Evolutionary conservation across 2,113 vertebrate species (phyloP).

Genomic region (Formicarius rufipectus): DNA sequence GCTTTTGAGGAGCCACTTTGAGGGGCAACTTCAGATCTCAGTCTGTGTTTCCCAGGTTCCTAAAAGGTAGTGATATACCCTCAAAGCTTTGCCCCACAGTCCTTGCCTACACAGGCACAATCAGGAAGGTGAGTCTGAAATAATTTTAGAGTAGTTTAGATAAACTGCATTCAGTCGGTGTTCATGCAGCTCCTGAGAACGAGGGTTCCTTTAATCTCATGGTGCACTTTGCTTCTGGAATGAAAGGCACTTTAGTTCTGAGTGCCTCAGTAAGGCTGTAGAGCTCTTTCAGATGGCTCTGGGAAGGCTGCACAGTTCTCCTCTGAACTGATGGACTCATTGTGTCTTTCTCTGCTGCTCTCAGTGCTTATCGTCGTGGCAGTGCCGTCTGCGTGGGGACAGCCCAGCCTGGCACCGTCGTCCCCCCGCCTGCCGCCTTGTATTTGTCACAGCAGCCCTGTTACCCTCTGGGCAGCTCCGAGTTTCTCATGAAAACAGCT

Average conservation of each 20-base stretch:
- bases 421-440: neutral
- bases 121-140: neutral
- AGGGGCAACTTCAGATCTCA: neutral
- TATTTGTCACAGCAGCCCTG: neutral
- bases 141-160: neutral
- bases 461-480: constrained; percentile 3
- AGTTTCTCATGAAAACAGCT: constrained; percentile 12
- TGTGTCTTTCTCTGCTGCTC: neutral
- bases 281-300: neutral
- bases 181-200: neutral
- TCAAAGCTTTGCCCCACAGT: neutral
- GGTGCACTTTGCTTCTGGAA: neutral
- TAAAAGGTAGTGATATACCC: neutral
- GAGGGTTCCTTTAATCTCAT: neutral
- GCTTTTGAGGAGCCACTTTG: neutral
- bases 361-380: neutral
- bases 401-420: constrained; percentile 40
- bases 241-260: neutral
- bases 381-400: neutral
- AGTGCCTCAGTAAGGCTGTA: neutral
- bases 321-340: neutral
- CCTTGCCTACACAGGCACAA: neutral
- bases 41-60: neutral
- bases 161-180: neutral
- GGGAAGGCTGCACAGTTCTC: neutral